phyloP scores from a whole-genome alignment of 2,797 vertebrate species.

The Enteromius argenteus region DNA sequence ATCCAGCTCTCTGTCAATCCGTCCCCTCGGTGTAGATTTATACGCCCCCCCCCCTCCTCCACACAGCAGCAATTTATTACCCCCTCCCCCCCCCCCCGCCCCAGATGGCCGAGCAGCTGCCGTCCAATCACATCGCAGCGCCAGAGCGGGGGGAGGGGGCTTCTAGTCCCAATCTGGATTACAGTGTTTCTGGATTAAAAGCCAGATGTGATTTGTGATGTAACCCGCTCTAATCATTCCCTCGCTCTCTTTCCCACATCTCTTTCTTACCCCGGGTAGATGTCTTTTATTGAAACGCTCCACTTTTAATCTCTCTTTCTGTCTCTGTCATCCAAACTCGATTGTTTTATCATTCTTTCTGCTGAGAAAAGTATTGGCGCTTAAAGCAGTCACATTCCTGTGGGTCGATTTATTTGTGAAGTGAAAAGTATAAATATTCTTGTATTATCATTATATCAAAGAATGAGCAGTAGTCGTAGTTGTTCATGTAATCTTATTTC shows the following conservation, averaged over 20 bases:
- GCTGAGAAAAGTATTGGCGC: not conserved
- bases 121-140: slow-evolving; percentile 60
- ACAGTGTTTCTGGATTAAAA: slow-evolving; percentile 73
- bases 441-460: not conserved
- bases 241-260: not conserved
- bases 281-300: not conserved
- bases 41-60: slow-evolving; percentile 22
- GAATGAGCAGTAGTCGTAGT: not conserved
- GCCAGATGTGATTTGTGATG: slow-evolving; percentile 72
- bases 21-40: slow-evolving; percentile 8
- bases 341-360: not conserved
- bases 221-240: slow-evolving; percentile 56
- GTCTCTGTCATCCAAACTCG: not conserved
- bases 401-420: no score
- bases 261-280: not conserved
- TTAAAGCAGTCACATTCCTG: not conserved
- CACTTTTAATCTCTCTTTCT: slow-evolving; percentile 10
- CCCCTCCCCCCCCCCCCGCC: slow-evolving; percentile 18
- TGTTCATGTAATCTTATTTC: not conserved
- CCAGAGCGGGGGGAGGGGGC: slow-evolving; percentile 48
- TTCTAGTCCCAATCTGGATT: slow-evolving; percentile 76
- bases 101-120: slow-evolving; percentile 49
- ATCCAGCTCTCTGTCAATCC: slow-evolving; percentile 46
- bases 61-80: slow-evolving; percentile 26
- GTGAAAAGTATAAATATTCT: no score